Base-by-base conservation (phyloP, 2,797 vertebrate genomes). In the Paratrypauchen microcephalus region DNA sequence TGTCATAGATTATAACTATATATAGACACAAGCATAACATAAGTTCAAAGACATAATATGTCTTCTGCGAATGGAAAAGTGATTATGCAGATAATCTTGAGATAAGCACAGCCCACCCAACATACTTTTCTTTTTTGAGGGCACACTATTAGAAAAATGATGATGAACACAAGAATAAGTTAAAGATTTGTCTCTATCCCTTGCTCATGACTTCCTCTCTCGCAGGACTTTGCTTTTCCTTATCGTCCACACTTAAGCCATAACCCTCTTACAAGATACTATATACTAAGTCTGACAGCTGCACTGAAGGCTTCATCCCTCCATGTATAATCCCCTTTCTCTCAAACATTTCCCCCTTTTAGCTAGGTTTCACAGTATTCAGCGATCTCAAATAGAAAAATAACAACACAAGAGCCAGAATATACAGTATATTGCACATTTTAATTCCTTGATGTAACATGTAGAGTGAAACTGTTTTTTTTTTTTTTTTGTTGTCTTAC, bases 281-380 rank as follows among this genome's bases (percentile, higher is more conserved):
- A 16, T 45, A 45, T 50, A 50, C 19, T 45, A 15, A 67, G 11
- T 26, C 56, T 71, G 67, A 77, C 47, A 41, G 26, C 65, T 69
- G 24, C 60, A 48, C 18, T 64, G 68, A 79, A 30, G 15, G 24
- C 60, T 55, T 60, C 32, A 69, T 45, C 48, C 11, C 30, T 69
- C 48, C 36, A 67, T 65, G 52, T 45, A 75, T 76, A 69, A 69
- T 69, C 54, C 63, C 48, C 55, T 26, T 48, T 48, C 32, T 48
- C 32, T 21, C 28, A 56, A 23, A 55, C 19, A 66, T 41, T 54
- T n/a, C 7, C 26, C 21, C 6, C 66, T 48, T 64, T 24, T n/a
- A 23, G 54, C 26, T 54, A 2, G 23, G 32, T 50, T 66, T 39
- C 6, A 66, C n/a, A 39, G 9, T 52, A 54, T 39, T 52, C 5